A percentile compares a stretch with the other conserved stretches of the same genome.
These are phyloP conservation scores for Tupaia chinensis DNA, from an alignment of 2,113 vertebrate species.

Conservation along the genomic window DNA sequence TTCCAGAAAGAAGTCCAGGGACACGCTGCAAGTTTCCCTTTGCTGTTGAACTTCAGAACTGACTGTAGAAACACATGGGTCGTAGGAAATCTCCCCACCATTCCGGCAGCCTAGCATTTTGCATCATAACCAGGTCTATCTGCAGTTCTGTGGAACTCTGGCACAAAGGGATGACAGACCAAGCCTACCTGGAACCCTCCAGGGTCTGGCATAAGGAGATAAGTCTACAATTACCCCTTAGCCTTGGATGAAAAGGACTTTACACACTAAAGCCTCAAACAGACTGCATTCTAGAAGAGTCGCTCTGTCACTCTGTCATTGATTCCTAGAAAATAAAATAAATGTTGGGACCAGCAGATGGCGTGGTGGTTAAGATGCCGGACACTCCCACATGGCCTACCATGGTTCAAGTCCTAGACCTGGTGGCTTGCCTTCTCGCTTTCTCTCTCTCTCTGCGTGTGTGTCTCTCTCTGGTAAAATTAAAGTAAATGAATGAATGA, in stretches of 20 bases:
- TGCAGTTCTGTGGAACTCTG: slow-evolving; percentile 12
- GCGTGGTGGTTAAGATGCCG: no score
- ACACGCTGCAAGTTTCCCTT: slow-evolving; percentile 19
- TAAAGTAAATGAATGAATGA: no score
- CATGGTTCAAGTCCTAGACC: no score
- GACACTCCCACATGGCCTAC: no score
- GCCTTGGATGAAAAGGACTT: not conserved
- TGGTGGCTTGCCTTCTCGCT: no score
- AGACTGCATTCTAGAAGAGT: not conserved
- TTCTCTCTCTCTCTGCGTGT: no score
- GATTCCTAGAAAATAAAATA: slow-evolving; percentile 47
- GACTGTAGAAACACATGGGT: slow-evolving; percentile 21
- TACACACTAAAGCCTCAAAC: not conserved
- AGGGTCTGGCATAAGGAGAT: slow-evolving; percentile 13
- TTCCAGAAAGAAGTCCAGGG: slow-evolving; percentile 56
- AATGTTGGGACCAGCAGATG: no score
- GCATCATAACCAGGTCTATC: not conserved
- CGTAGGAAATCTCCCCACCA: slow-evolving; percentile 2
- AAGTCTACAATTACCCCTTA: slow-evolving; percentile 20
- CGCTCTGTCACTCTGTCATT: not conserved
- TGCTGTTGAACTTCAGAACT: slow-evolving; percentile 31
- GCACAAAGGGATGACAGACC: not conserved
- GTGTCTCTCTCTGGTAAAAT: no score
- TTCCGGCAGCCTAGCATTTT: not conserved
- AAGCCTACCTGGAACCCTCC: not conserved